These are phyloP conservation scores for Megaceryle maxima DNA, from an alignment of 2,113 vertebrate species.

Conservation along the genomic window DNA sequence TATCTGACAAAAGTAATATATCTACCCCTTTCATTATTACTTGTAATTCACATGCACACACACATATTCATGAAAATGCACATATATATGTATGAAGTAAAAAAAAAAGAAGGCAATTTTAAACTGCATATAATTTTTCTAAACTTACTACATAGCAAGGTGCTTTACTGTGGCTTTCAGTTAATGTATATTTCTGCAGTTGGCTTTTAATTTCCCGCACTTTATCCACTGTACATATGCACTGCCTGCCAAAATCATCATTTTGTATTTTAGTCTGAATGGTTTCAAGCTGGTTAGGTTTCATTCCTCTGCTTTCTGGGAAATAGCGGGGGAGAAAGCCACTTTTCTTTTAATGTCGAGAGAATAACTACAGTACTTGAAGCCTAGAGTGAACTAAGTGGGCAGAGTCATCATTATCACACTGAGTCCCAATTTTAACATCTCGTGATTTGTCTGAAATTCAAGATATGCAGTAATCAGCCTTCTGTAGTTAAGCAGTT, in stretches of 20 bases:
- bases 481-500: constrained; percentile 41
- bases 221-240: constrained; percentile 6
- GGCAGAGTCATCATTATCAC: constrained; percentile 57
- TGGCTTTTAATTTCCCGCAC: constrained; percentile 25
- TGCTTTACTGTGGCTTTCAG: constrained; percentile 35
- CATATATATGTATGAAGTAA: neutral
- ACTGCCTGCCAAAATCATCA: constrained; percentile 43
- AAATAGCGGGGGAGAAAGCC: neutral
- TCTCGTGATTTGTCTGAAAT: constrained; percentile 35
- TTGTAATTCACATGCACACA: neutral
- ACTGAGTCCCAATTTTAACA: constrained; percentile 37
- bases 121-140: constrained; percentile 60
- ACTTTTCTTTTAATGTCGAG: constrained; percentile 46
- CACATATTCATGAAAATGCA: neutral
- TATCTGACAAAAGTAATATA: constrained; percentile 53
- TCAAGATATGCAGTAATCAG: neutral
- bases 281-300: constrained; percentile 61
- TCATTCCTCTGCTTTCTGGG: constrained; percentile 25
- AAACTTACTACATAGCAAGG: neutral
- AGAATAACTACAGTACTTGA: constrained; percentile 24
- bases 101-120: neutral
- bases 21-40: constrained; percentile 15
- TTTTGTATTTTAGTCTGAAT: constrained; percentile 55
- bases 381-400: constrained; percentile 29
- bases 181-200: constrained; percentile 51